Percentiles rank a stretch among this genome's conserved stretches.
Evolutionary conservation across 2,113 vertebrate species (phyloP).

Genomic region (Rhadina sibilatrix): DNA sequence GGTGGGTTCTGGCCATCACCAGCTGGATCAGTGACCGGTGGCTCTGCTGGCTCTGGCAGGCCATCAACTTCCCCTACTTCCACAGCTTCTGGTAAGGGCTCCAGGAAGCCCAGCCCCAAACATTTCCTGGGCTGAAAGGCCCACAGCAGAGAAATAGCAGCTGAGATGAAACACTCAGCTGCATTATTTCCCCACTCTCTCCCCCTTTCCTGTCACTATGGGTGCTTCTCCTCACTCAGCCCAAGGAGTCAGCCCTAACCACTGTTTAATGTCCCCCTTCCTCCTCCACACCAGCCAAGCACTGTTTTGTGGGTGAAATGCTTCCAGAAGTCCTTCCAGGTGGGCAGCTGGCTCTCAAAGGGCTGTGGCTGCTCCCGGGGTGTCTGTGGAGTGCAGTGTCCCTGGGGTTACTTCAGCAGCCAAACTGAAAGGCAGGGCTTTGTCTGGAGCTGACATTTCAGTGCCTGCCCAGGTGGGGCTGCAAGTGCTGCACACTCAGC

Average conservation of each 20-base stretch:
- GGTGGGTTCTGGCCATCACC: slow-evolving; percentile 85
- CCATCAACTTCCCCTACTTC: slow-evolving; percentile 88
- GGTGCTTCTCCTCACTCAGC: not conserved
- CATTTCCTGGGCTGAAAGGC: not conserved
- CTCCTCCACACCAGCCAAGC: not conserved
- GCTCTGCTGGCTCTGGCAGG: slow-evolving; percentile 87
- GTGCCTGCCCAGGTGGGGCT: not conserved
- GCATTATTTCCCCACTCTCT: not conserved
- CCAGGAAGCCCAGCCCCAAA: not conserved
- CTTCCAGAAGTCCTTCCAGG: not conserved
- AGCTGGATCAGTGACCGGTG: slow-evolving; percentile 91
- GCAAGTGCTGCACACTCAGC: not conserved
- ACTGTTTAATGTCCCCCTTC: not conserved
- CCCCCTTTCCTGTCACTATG: not conserved
- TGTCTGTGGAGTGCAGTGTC: not conserved
- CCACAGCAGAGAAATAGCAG: not conserved
- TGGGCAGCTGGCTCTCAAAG: not conserved
- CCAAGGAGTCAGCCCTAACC: not conserved
- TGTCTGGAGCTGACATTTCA: not conserved
- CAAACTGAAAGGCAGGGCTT: not conserved
- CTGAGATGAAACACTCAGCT: not conserved
- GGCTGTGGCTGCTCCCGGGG: not conserved
- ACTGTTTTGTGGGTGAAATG: not conserved
- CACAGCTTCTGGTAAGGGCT: slow-evolving; percentile 90
- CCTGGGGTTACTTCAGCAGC: not conserved